phyloP scores from a whole-genome alignment of 2,797 vertebrate genomes.

The Chrysolophus pictus region DNA sequence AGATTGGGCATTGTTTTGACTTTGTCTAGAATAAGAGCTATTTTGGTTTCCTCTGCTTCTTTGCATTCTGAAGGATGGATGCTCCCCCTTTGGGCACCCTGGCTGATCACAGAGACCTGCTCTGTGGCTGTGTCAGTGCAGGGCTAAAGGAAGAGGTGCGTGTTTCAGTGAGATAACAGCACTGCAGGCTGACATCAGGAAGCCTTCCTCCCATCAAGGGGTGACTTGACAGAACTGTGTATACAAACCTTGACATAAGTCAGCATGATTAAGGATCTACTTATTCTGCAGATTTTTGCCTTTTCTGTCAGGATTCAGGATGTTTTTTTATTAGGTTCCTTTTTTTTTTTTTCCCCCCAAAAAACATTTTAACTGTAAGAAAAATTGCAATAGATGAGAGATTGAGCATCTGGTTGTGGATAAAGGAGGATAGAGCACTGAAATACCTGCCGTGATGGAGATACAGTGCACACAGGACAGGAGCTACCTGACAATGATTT shows the following conservation, averaged over 20 bases:
- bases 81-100: neutral
- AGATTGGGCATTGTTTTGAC: neutral
- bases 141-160: neutral
- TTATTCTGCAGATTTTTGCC: neutral
- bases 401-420: neutral
- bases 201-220: neutral
- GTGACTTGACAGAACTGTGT: neutral
- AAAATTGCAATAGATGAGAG: neutral
- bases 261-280: neutral
- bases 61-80: neutral
- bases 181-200: neutral
- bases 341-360: neutral
- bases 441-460: neutral
- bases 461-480: neutral
- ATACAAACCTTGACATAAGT: neutral
- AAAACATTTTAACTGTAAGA: neutral
- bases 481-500: neutral
- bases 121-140: neutral
- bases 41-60: neutral
- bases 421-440: neutral
- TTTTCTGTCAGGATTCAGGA: neutral
- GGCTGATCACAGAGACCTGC: neutral
- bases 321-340: neutral
- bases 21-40: neutral
- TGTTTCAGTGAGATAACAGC: neutral